phyloP scores from a whole-genome alignment of 2,888 invertebrate species.

The Empis livida region DNA sequence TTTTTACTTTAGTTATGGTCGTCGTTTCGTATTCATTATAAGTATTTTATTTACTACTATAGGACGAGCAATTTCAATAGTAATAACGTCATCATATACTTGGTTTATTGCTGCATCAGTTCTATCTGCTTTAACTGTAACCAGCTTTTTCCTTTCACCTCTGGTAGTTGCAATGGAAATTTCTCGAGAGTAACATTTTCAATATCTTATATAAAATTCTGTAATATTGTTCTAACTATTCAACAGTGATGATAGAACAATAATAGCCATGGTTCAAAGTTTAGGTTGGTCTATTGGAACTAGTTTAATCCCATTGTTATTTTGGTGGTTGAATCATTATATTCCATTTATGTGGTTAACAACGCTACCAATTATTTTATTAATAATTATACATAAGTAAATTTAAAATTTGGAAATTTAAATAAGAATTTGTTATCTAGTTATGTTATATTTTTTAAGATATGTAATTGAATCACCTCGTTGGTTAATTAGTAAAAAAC shows the following conservation, averaged over 20 bases:
- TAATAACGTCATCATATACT: slow-evolving; percentile 32
- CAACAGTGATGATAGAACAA: slow-evolving; percentile 36
- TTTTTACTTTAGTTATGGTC: slow-evolving; percentile 33
- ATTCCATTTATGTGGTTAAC: slow-evolving; percentile 37
- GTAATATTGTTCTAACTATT: too few relatives aligned
- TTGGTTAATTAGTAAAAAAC: slow-evolving; percentile 45
- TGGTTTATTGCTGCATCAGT: slow-evolving; percentile 36
- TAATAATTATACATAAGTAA: slow-evolving; percentile 37
- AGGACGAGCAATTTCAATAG: slow-evolving; percentile 33
- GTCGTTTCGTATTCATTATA: slow-evolving; percentile 39
- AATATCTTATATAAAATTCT: too few relatives aligned
- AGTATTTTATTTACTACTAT: slow-evolving; percentile 34
- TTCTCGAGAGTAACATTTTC: slow-evolving; percentile 30
- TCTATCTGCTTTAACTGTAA: slow-evolving; percentile 36
- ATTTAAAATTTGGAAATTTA: slow-evolving; percentile 12
- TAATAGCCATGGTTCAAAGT: slow-evolving; percentile 39
- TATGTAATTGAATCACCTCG: slow-evolving; percentile 50
- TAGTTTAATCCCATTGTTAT: slow-evolving; percentile 38
- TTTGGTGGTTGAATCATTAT: slow-evolving; percentile 41
- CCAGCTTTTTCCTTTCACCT: slow-evolving; percentile 38
- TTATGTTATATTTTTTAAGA: too few relatives aligned
- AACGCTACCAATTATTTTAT: slow-evolving; percentile 35
- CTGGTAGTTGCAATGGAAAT: slow-evolving; percentile 43
- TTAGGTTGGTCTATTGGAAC: slow-evolving; percentile 41
- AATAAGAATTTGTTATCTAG: too few relatives aligned